Base-by-base conservation (phyloP, 2,888 invertebrate species). In the Sialis lutaria region DNA sequence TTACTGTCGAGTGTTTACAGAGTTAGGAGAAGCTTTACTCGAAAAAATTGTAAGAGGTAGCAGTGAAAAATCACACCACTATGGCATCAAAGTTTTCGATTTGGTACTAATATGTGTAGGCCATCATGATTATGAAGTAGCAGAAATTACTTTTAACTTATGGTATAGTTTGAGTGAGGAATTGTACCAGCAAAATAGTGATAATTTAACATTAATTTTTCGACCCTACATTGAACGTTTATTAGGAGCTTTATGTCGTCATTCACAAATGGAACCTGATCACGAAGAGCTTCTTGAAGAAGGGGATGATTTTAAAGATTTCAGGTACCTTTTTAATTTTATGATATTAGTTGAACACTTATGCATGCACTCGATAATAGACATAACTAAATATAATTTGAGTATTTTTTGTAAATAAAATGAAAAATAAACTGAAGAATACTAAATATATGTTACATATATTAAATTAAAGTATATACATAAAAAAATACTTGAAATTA, bases 111-210 rank as follows among this genome's bases (percentile, higher is more conserved):
- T 84, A 35, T 93, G 96, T 66, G 88, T 92, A 7, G 92, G 92
- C 0, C 95, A 97, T 69, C 93, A 95, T 65, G 95, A 97, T 64
- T 97, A 93, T 68, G 93, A 96, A 75, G 91, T 93, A 56, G 79
- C 80, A 33, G 80, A 81, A 60, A 89, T 96, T 54, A 93, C 97
- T 1, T 98, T 97, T 63, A 89, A 91, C 65, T 74, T 96, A 49
- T 98, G 98, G 98, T 96, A 92, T 67, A 77, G 89, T 31, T 66
- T 98, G 34, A 93, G 96, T 5, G 97, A 98, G 66, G 84, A 87
- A 57, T 70, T 98, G 5, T 97, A 95, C 64, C 84, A 89, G 56
- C 79, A 81, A 53, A 85, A 92, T 61, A 82, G 79, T 57, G 82
- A 86, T 55, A 74, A 79, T 0, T 62, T 90, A n/a, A 88, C 85